phyloP scores from a whole-genome alignment of 1,140 invertebrate species.

The Platyscapa corneri region DNA sequence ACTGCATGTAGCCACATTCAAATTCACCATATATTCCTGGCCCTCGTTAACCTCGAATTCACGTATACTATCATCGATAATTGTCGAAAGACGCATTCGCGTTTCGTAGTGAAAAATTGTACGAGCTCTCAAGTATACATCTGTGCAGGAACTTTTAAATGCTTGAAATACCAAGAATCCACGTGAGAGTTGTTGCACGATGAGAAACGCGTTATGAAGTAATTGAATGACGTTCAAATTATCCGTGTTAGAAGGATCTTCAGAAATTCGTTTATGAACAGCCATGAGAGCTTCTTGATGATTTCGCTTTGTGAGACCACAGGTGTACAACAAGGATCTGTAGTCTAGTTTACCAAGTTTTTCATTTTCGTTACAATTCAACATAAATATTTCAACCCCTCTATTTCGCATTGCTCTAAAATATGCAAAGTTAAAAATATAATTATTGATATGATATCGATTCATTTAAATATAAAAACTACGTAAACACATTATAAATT shows the following conservation, averaged over 20 bases:
- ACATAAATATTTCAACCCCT: slow-evolving; percentile 93
- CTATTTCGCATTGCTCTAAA: slow-evolving; percentile 96
- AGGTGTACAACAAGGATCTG: slow-evolving; percentile 74
- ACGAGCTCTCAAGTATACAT: slow-evolving; percentile 82
- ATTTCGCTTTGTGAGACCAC: slow-evolving; percentile 71
- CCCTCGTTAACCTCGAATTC: slow-evolving; percentile 41
- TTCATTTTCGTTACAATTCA: slow-evolving; percentile 67
- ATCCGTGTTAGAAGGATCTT: slow-evolving; percentile 73
- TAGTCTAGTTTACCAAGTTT: slow-evolving; percentile 72
- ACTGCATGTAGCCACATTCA: slow-evolving; percentile 58
- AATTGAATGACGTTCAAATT: slow-evolving; percentile 77
- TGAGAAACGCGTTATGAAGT: slow-evolving; percentile 78
- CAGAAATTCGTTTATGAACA: slow-evolving; percentile 74
- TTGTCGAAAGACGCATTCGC: slow-evolving; percentile 57
- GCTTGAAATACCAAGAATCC: slow-evolving; percentile 76
- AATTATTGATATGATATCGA: background rate
- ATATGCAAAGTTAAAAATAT: slow-evolving; percentile 44
- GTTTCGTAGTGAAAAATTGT: slow-evolving; percentile 64
- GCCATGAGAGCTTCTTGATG: slow-evolving; percentile 73
- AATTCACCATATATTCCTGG: slow-evolving; percentile 47
- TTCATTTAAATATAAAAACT: no score
- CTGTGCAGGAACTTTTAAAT: slow-evolving; percentile 77
- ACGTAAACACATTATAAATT: no score
- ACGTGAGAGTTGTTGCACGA: slow-evolving; percentile 78
- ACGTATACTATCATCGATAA: slow-evolving; percentile 60